A percentile compares a stretch with the other conserved stretches of the same genome.
Conservation (phyloP, 2,888 invertebrate species). For the Melipona beecheii region DNA sequence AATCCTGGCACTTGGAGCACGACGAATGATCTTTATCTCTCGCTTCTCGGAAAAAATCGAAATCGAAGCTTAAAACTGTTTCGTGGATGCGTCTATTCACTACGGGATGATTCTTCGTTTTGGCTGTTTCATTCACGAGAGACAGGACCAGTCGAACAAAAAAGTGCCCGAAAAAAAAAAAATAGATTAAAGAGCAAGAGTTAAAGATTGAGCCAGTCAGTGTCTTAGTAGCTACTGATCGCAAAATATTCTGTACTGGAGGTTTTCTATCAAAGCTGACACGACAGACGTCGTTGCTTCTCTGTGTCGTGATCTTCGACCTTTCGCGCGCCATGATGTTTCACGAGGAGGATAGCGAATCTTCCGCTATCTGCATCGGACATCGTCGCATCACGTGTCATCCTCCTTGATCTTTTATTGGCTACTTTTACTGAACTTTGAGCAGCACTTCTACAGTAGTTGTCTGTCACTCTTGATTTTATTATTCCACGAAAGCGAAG, state of each 20-base stretch:
- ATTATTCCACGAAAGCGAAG: not conserved
- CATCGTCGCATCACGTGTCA: conserved; percentile 17
- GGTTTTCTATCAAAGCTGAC: conserved; percentile 54
- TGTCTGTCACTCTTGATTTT: not conserved
- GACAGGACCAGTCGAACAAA: not conserved
- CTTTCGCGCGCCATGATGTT: conserved; percentile 25
- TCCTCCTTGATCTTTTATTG: conserved; percentile 6
- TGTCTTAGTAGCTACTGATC: conserved; percentile 35
- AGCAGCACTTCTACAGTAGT: not conserved
- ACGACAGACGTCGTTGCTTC: conserved; percentile 44
- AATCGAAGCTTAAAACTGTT: not conserved
- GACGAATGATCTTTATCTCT: not conserved
- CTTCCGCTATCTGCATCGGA: conserved; percentile 1
- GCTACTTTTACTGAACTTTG: not conserved
- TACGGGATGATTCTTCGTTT: not conserved
- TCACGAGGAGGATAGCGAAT: not conserved
- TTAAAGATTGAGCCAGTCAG: not conserved
- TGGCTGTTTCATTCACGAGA: conserved; percentile 2
- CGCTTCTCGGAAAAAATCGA: not conserved
- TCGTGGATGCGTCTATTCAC: not conserved
- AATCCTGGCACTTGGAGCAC: not conserved
- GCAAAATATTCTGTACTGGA: conserved; percentile 6
- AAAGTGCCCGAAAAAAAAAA: not conserved
- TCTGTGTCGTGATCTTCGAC: conserved; percentile 65
- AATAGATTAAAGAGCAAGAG: not conserved